Conservation (phyloP, 1,140 invertebrate genomes). For the Agrypnia vestita region DNA sequence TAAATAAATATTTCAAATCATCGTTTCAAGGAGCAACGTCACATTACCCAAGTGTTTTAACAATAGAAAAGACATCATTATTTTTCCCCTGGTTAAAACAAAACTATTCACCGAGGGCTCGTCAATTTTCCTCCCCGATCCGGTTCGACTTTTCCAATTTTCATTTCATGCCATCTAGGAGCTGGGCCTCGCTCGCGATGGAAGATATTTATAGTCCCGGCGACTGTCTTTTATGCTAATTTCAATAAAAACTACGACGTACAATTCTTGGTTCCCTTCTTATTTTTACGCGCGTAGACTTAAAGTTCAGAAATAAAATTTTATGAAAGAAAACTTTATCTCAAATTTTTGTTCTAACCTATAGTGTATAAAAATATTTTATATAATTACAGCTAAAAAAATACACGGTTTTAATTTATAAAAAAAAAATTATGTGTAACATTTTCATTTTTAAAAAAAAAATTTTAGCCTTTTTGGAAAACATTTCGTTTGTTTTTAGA, state of each 20-base stretch:
- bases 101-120: constrained; percentile 24
- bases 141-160: constrained; percentile 46
- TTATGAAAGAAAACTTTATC: background rate
- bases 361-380: no score
- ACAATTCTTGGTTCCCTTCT: background rate
- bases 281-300: background rate
- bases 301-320: constrained; percentile 6
- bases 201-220: constrained; percentile 43
- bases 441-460: no score
- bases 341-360: no score
- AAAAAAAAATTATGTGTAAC: no score
- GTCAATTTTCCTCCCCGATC: constrained; percentile 38
- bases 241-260: constrained; percentile 52
- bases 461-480: no score
- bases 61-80: no score
- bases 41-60: no score
- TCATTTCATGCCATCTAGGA: constrained; percentile 42
- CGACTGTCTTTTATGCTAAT: constrained; percentile 56
- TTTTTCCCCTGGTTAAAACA: background rate
- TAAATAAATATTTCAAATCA: no score
- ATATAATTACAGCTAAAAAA: no score
- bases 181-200: constrained; percentile 14
- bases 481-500: no score
- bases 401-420: no score
- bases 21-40: no score